Percentiles rank a stretch among this genome's conserved stretches.
Conservation (phyloP, 2,888 invertebrate species). For the Prostheceraeus crozeri region DNA sequence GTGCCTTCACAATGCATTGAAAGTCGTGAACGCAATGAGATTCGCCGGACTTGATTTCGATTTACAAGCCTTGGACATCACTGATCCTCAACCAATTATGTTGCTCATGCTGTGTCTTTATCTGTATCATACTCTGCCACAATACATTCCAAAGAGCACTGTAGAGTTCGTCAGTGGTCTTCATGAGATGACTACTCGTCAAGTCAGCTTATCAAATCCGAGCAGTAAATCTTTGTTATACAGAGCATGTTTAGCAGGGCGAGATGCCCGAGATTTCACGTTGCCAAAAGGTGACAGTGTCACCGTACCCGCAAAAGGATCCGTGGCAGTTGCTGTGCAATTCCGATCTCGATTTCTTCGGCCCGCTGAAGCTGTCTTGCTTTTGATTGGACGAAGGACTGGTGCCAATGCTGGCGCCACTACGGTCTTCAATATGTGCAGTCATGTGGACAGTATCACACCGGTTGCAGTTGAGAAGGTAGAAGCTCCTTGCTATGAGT, state of each 20-base stretch:
- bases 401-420: constrained; percentile 51
- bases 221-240: constrained; percentile 53
- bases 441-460: constrained; percentile 51
- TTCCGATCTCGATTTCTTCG: constrained; percentile 47
- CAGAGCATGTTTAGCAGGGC: constrained; percentile 51
- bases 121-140: constrained; percentile 52
- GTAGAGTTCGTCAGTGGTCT: constrained; percentile 51
- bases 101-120: constrained; percentile 51
- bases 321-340: constrained; percentile 37
- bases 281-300: constrained; percentile 51
- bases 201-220: constrained; percentile 55
- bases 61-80: constrained; percentile 56
- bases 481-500: constrained; percentile 53
- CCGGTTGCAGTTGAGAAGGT: constrained; percentile 48
- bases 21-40: constrained; percentile 53
- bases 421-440: constrained; percentile 50
- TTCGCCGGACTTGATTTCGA: constrained; percentile 56
- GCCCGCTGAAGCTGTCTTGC: constrained; percentile 51
- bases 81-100: constrained; percentile 55
- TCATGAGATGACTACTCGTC: constrained; percentile 43
- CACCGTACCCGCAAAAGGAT: constrained; percentile 49
- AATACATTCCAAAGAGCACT: constrained; percentile 51
- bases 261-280: constrained; percentile 51
- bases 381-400: constrained; percentile 50
- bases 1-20: constrained; percentile 50